phyloP scores from a whole-genome alignment of 53 echinoderm and acorn worm species.

The Zoroaster sp. region DNA sequence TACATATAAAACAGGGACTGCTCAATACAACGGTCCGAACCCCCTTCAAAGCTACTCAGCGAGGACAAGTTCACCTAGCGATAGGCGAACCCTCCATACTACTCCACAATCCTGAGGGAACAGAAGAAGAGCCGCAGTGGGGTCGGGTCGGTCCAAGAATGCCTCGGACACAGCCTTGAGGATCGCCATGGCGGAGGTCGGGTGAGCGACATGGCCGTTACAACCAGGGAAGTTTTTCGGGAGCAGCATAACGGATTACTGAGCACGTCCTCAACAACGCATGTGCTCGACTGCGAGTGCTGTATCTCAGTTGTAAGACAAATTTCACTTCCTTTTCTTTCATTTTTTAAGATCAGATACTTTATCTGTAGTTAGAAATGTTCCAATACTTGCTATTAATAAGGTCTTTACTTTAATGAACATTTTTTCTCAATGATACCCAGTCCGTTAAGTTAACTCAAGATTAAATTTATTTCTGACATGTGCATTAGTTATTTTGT shows the following conservation, averaged over 20 bases:
- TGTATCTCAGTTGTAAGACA: slow-evolving; percentile 78
- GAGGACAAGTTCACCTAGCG: background rate
- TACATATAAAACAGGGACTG: background rate
- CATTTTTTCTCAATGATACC: too few relatives aligned
- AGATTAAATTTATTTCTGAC: too few relatives aligned
- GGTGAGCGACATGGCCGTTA: slow-evolving; percentile 71
- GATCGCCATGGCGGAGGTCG: slow-evolving; percentile 24
- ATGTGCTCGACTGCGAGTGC: slow-evolving; percentile 75
- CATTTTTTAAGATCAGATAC: too few relatives aligned
- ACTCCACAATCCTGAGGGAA: slow-evolving; percentile 28
- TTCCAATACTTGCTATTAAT: too few relatives aligned
- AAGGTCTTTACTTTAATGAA: too few relatives aligned
- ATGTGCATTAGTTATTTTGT: too few relatives aligned
- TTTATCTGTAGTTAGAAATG: too few relatives aligned
- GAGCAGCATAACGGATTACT: slow-evolving; percentile 66
- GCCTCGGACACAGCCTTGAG: slow-evolving; percentile 20
- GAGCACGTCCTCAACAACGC: slow-evolving; percentile 52
- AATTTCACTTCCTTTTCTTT: background rate
- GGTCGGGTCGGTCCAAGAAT: slow-evolving; percentile 23
- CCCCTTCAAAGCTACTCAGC: background rate
- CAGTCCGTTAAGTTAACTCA: too few relatives aligned
- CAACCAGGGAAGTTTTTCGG: slow-evolving; percentile 68
- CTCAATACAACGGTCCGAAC: background rate
- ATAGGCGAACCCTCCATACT: background rate
- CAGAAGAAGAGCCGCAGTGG: background rate